These are phyloP conservation scores for Scomber japonicus DNA, from an alignment of 2,113 vertebrate genomes.

Conservation along the genomic window DNA sequence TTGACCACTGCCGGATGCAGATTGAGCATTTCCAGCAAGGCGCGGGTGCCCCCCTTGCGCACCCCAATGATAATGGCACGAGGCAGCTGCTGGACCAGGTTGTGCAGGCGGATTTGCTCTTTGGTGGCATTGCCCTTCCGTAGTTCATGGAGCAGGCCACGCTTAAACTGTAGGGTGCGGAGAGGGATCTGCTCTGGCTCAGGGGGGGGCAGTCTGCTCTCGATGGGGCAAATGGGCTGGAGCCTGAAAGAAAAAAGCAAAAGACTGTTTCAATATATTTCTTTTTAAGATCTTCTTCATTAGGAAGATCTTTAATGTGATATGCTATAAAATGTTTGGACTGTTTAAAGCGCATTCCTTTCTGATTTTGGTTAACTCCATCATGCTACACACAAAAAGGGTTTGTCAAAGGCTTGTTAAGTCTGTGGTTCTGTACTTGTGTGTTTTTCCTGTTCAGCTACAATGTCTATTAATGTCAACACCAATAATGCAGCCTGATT, in stretches of 20 bases:
- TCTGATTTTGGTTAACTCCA: no score
- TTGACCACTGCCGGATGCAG: slow-evolving; percentile 96
- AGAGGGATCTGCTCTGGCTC: slow-evolving; percentile 88
- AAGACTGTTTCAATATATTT: not conserved
- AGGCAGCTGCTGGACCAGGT: slow-evolving; percentile 94
- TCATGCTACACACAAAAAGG: not conserved
- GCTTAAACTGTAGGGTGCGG: slow-evolving; percentile 91
- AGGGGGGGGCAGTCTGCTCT: slow-evolving; percentile 84
- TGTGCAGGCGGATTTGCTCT: slow-evolving; percentile 91
- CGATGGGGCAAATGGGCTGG: slow-evolving; percentile 91
- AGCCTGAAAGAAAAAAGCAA: slow-evolving; percentile 83
- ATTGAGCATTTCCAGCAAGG: slow-evolving; percentile 97
- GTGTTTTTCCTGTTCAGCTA: no score
- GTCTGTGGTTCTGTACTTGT: no score
- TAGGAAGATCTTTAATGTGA: not conserved
- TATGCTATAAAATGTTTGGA: not conserved
- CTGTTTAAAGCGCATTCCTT: not conserved
- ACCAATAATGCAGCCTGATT: no score
- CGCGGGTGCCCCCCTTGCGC: slow-evolving; percentile 94
- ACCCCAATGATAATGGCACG: slow-evolving; percentile 97
- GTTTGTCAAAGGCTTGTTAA: not conserved
- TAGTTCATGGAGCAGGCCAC: slow-evolving; percentile 90
- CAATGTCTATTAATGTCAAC: no score
- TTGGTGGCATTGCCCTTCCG: slow-evolving; percentile 91
- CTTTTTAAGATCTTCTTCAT: not conserved